Evolutionary conservation across 1,140 invertebrate species (phyloP).

Genomic region (Procambarus clarkii): DNA sequence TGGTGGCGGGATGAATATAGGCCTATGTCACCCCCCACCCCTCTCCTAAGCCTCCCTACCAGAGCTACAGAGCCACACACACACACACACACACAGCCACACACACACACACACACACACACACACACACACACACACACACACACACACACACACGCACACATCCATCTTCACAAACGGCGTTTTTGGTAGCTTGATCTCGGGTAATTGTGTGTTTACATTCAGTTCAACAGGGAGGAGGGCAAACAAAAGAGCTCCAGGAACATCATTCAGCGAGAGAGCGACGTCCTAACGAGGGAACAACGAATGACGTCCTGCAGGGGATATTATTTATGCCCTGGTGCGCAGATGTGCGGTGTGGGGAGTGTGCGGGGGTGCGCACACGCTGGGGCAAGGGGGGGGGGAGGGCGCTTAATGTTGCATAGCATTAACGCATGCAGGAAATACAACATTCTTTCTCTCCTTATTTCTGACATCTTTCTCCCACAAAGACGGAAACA

Average conservation of each 20-base stretch:
- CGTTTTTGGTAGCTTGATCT: too few relatives aligned
- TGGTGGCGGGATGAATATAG: background rate
- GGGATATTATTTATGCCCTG: constrained; percentile 5
- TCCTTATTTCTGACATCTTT: background rate
- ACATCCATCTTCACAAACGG: too few relatives aligned
- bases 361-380: background rate
- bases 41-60: background rate
- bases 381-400: background rate
- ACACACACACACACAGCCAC: too few relatives aligned
- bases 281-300: background rate
- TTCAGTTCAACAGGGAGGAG: background rate
- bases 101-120: too few relatives aligned
- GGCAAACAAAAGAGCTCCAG: background rate
- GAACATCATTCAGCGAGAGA: background rate
- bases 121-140: too few relatives aligned
- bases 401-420: constrained; percentile 17
- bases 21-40: background rate
- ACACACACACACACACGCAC: too few relatives aligned
- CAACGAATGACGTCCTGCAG: background rate
- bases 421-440: constrained; percentile 6
- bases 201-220: background rate
- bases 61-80: too few relatives aligned
- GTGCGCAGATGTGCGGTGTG: constrained; percentile 13
- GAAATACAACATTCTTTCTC: background rate
- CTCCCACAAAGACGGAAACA: background rate